Base-by-base conservation (phyloP, 2,888 invertebrate species). In the Baccha elongata region DNA sequence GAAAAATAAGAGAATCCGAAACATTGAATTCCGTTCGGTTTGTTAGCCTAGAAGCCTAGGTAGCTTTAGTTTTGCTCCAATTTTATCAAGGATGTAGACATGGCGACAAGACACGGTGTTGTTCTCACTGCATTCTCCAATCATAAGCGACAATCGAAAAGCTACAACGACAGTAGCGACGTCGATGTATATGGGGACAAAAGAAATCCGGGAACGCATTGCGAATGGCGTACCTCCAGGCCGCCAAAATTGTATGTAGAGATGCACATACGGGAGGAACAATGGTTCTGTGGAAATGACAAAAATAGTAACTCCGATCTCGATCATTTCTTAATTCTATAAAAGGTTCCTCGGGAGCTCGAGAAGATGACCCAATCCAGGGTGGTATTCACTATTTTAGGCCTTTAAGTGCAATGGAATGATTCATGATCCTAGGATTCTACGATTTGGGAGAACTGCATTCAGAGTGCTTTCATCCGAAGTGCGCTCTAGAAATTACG, bases 291-390 rank as follows among this genome's bases (percentile, higher is more conserved):
- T 64, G 44, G 78, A 67, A 46, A 62, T 67, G 67, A 73, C 67
- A 78, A 53, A 37, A 72, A 50, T 23, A 64, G 64, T 8, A 68
- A n/a, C 64, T 60, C 53, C 42, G 78, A 83, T 83, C 68, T 83
- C 67, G 83, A 83, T 83, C 78, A 78, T 83, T 83, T 83, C 83
- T 83, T 78, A 73, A 83, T 78, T 83, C 83, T 83, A 78, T 78
- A 83, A 76, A 83, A 83, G 83, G 83, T 72, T 78, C 37, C 72
- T 42, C n/a, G 46, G 21, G 21, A 21, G 42, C 11, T 37, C n/a
- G 13, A 11, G 80, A 71, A 52, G 50, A 71, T 60, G 46, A 23
- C 46, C 46, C 17, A 62, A 26, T 40, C 40, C 58, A 46, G 19
- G 62, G 19, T 32, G 21, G 46, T 11, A 62, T 62, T 62, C 0